Evolutionary conservation across 2,113 vertebrate genomes (phyloP), one percentile per base, ranked within the genome.

Genomic region (Glaucidium brasilianum): DNA sequence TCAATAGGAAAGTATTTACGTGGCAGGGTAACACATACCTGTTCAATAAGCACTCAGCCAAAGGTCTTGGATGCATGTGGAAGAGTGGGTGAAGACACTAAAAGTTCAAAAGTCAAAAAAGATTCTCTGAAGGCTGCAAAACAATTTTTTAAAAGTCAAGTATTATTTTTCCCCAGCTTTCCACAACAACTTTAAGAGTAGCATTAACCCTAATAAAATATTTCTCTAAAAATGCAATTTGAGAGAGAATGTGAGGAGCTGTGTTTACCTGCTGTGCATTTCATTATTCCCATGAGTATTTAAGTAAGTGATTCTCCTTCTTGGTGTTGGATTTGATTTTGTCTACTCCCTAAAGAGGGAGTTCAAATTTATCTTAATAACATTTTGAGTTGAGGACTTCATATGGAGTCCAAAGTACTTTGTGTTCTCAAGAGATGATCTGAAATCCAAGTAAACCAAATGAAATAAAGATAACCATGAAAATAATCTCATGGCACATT

Each of bases 291-390:
- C 49, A 58, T 77, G 85, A 77, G 79, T 83, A 71, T 26, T 78
- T 83, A 97, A 94, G 64, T 82, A 90, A 96, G 81, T 78, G 83
- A 87, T 93, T 95, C 80, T 88, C 34, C 35, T 95, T 85, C 80
- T 95, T 87, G 41, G 69, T 93, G 80, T 53, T 88, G 56, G 77
- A 84, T 92, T 83, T 92, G 60, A 74, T 97, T 95, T 94, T 55
- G 50, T 76, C 55, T 88, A 75, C 87, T 90, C 88, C 68, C 88
- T 92, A 82, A 85, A 92, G 47, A 58, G 53, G 6, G 64, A 91
- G 58, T 95, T 96, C 90, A 67, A 25, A 85, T 96, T 97, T 92
- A 75, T 93, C 66, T 90, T 96, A 94, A 82, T 89, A 92, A 76
- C 50, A 90, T 92, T 92, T 92, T 88, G 64, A 83, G 80, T 95